Percentiles rank a stretch among this genome's conserved stretches.
Evolutionary conservation across 2,797 vertebrate species (phyloP).

Genomic region (Siniperca undulata): DNA sequence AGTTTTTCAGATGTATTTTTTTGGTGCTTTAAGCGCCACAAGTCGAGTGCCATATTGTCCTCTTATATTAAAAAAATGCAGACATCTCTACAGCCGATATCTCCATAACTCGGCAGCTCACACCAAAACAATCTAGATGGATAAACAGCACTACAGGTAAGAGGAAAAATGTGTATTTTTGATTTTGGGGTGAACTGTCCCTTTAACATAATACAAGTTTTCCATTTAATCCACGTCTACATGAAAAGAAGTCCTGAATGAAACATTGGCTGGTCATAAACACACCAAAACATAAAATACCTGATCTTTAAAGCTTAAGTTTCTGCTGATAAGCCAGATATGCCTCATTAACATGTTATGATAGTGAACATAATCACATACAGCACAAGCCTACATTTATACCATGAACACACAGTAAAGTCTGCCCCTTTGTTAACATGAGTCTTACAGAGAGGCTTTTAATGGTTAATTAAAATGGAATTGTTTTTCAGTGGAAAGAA

Average conservation of each 20-base stretch:
- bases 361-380: background rate
- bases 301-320: background rate
- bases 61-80: too few species aligned
- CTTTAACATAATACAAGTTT: background rate
- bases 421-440: background rate
- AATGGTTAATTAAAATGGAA: slow-evolving; percentile 30
- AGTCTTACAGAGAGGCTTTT: background rate
- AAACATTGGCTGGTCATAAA: background rate
- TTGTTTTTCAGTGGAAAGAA: slow-evolving; percentile 25
- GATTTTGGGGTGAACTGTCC: too few species aligned
- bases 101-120: too few species aligned
- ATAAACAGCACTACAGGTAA: too few species aligned
- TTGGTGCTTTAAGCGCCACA: too few species aligned
- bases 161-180: too few species aligned
- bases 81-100: too few species aligned
- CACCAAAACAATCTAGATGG: too few species aligned
- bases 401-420: background rate
- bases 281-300: background rate
- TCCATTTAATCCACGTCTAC: background rate
- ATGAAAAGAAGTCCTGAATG: background rate
- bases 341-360: background rate
- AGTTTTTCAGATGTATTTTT: too few species aligned
- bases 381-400: background rate
- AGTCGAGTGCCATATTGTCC: too few species aligned
- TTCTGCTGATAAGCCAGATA: background rate